Percentiles rank a stretch among this genome's conserved stretches.
Conservation (phyloP, 1,140 invertebrate species). For the Sinonovacula constricta region DNA sequence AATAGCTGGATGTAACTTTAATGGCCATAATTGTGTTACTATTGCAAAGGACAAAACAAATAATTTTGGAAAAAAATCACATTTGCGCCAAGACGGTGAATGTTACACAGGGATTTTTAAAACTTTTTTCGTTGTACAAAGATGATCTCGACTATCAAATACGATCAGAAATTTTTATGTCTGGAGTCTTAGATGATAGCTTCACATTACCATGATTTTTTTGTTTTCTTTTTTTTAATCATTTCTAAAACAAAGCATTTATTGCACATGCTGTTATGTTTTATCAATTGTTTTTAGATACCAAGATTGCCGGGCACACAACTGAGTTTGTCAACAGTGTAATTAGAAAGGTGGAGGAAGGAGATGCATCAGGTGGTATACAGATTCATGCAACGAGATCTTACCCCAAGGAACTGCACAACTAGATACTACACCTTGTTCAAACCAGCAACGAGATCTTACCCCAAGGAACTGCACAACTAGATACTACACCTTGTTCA, state of each 20-base stretch:
- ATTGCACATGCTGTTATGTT: background rate
- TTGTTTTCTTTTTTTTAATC: background rate
- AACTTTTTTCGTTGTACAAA: no score
- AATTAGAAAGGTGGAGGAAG: slow-evolving; percentile 83
- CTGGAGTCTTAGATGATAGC: background rate
- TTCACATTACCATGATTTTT: background rate
- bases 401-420: slow-evolving; percentile 43
- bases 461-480: slow-evolving; percentile 45
- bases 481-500: slow-evolving; percentile 8
- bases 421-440: slow-evolving; percentile 18
- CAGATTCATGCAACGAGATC: slow-evolving; percentile 23
- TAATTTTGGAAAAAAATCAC: no score
- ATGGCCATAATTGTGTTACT: no score
- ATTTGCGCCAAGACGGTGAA: no score
- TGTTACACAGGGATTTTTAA: no score
- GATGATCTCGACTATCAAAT: no score
- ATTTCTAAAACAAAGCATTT: background rate
- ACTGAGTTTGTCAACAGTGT: slow-evolving; percentile 93
- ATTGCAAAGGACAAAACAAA: no score
- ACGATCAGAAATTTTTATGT: no score
- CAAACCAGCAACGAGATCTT: slow-evolving; percentile 33
- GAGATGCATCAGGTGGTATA: slow-evolving; percentile 71
- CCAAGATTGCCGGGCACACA: slow-evolving; percentile 88
- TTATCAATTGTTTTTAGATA: slow-evolving; percentile 82
- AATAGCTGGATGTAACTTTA: no score